These are phyloP conservation scores for Vicugna pacos DNA, from an alignment of 2,113 vertebrate species.

Conservation along the genomic window DNA sequence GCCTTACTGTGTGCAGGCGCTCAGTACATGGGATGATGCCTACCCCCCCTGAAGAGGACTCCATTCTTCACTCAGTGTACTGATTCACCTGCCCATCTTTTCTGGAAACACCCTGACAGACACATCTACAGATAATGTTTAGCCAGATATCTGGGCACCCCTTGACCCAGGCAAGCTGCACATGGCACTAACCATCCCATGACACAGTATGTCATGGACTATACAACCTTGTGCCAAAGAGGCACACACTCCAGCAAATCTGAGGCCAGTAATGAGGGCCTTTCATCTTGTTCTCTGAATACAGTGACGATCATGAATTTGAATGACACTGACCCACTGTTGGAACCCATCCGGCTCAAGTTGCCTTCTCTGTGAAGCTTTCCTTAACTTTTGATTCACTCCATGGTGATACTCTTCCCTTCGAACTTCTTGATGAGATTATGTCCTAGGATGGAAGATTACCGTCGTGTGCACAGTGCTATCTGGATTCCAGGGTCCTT, in stretches of 20 bases:
- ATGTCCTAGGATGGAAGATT: neutral
- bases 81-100: neutral
- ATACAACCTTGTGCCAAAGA: neutral
- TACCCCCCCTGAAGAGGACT: neutral
- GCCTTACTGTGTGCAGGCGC: neutral
- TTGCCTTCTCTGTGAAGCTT: neutral
- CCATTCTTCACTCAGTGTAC: neutral
- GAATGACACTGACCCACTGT: neutral
- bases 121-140: neutral
- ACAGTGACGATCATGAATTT: neutral
- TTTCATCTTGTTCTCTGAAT: neutral
- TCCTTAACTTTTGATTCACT: slow-evolving; percentile 25
- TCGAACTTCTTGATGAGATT: slow-evolving; percentile 7
- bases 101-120: neutral
- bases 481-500: neutral
- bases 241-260: neutral
- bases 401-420: neutral
- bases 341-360: neutral
- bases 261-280: neutral
- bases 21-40: neutral
- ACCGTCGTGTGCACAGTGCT: neutral
- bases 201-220: neutral
- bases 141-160: neutral
- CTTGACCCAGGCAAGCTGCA: neutral
- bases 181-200: neutral